Base-by-base conservation (phyloP, 2,797 vertebrate genomes). In the Arnoldichthys spilopterus region DNA sequence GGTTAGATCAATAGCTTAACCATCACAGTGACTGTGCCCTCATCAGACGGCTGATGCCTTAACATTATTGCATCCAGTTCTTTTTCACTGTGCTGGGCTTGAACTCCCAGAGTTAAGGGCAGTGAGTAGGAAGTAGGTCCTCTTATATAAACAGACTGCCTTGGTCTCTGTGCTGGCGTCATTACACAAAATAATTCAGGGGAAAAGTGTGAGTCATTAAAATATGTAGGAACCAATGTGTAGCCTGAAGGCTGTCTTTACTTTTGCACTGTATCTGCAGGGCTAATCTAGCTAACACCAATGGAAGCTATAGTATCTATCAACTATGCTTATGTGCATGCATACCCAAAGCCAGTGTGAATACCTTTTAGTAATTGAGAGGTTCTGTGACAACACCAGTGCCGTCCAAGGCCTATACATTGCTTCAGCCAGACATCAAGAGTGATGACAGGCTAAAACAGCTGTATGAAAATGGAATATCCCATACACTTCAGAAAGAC, bases 71-170 rank as follows among this genome's bases (percentile, higher is more conserved):
- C 37, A 49, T 45, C 43, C 64, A 68, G 24, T 47, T 49, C 64
- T 37, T 6, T 49, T 18, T 18, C 22, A 26, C 4, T 66, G n/a
- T 8, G 11, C 64, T 45, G 62, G 0, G 34, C 37, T 66, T 22
- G 12, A 24, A 45, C 63, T 66, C 40, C 40, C 62, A 40, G 62
- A n/a, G 32, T 8, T n/a, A 22, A 40, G 63, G 40, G n/a, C 37
- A 66, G 37, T 40, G 34, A 43, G 62, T 18, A 67, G 40, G 63
- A 66, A 13, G 63, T 13, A 66, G 63, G 20, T 45, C n/a, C 12
- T 45, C 9, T 67, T 67, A 45, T 13, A 67, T 67, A 67, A 67
- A 45, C 63, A 67, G n/a, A 24, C 22, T 43, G 32, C 18, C 34
- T 37, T 40, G 34, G 18, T n/a, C 20, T 67, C 40, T 26, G 7